Base-by-base conservation (phyloP, 2,797 vertebrate species). In the Scarus forsteni region DNA sequence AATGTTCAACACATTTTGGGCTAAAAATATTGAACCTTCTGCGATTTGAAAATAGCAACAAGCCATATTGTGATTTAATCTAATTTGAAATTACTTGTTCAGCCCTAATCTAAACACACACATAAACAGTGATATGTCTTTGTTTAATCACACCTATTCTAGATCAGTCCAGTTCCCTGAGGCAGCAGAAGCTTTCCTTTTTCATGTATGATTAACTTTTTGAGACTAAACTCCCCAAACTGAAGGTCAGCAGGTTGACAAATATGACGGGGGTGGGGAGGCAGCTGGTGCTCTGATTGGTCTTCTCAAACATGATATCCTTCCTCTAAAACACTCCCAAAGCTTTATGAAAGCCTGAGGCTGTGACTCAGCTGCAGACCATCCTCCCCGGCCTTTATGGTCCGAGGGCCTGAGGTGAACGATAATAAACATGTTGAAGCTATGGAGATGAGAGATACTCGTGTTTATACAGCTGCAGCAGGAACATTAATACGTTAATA, bases 161-260 rank as follows among this genome's bases (percentile, higher is more conserved):
- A 6, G 19, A 1, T 39, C 40, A 1, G 11, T 45, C 44, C 34
- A 34, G 10, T 52, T 70, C 45, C 46, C 15, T 27, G 43, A 42
- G 27, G 27, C 49, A 52, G 16, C 54, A 36, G 49, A 3, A 1
- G 19, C n/a, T 10, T 48, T 48, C 18, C 43, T 27, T 14, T n/a
- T 55, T 16, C 40, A 36, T 72, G 0, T 19, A 75, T 75, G 55
- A 77, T 80, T 75, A 83, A 77, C 68, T 62, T 18, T 16, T 49
- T 3, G 16, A 34, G 68, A 44, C 27, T 52, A 35, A 75, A 78
- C 56, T 62, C 15, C 53, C 12, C 9, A 8, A 62, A 56, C 60
- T 79, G 61, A 81, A 83, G 86, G 73, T 88, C 81, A 73, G n/a
- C 3, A 38, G 27, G 40, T 43, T 27, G 35, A 15, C 14, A 39